Evolutionary conservation across 2,888 invertebrate species (phyloP).

Genomic region (Drosophila silvestris): DNA sequence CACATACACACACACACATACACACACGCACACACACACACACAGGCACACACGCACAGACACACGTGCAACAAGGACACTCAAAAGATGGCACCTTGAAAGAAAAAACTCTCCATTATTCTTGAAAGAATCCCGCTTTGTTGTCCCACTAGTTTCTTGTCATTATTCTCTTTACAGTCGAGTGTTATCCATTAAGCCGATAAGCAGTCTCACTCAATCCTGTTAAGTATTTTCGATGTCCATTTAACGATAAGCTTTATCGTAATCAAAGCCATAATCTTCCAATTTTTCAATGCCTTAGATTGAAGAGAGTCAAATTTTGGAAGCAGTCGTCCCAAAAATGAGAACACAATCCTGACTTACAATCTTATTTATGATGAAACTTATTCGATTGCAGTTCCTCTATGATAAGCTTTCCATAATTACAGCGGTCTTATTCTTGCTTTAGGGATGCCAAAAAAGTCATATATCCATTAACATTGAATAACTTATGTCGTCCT

Average conservation of each 20-base stretch:
- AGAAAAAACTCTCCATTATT: conserved; percentile 16
- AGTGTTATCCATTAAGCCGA: conserved; percentile 13
- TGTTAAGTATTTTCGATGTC: not conserved
- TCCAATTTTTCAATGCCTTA: not conserved
- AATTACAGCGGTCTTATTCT: not conserved
- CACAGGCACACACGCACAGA: conserved; percentile 1
- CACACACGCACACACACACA: conserved; percentile 1
- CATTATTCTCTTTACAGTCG: conserved; percentile 28
- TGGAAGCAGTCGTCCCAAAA: too few species aligned
- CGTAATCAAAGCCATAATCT: not conserved
- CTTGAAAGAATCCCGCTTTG: conserved; percentile 19
- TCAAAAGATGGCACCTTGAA: conserved; percentile 41
- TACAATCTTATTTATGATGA: not conserved
- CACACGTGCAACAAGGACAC: conserved; percentile 13
- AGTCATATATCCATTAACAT: not conserved
- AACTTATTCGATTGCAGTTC: not conserved
- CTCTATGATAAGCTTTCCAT: not conserved
- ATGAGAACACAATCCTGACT: not conserved
- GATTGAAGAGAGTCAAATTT: not conserved
- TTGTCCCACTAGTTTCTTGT: conserved; percentile 19
- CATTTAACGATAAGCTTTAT: not conserved
- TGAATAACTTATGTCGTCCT: conserved; percentile 12
- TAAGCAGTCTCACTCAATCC: not conserved
- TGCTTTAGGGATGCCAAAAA: not conserved
- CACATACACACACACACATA: conserved; percentile 5